Base-by-base conservation (phyloP, 2,888 invertebrate genomes). In the Cerastoderma edule region DNA sequence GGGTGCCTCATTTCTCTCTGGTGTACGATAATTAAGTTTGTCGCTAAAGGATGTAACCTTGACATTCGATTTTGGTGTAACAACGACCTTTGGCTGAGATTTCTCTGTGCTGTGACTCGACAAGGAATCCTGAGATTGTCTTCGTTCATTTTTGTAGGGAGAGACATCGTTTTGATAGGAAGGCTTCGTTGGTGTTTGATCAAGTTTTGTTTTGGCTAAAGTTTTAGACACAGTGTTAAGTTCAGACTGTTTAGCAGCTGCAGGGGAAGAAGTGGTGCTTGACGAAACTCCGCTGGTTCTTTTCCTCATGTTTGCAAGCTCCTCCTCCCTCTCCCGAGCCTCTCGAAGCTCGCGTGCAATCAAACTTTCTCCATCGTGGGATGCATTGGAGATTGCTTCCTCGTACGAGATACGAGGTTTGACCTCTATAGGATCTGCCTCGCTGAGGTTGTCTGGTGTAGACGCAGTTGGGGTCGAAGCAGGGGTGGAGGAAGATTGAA, bases 291-390 rank as follows among this genome's bases (percentile, higher is more conserved):
- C 74, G 6, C 65, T 46, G 19, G 48, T 1, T 27, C 65, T 27
- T 50, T 83, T 63, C 65, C 84, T 68, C 67, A 85, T 80, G 68
- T 66, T 75, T 39, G 91, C 87, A 50, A 94, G 87, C 72, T 94
- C 94, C 63, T 93, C 94, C 83, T 94, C 94, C 3, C 94, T 88
- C 75, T 93, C 93, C 50, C 91, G 88, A 79, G 93, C 89, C 82
- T 94, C 93, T 46, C 93, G 90, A 48, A 94, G 92, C 85, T 94
- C 94, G 60, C 89, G 83, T 0, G 93, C 93, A 32, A 94, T 94
- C 75, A 87, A 74, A 78, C 87, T 90, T 87, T 93, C 87, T 70
- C 90, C 90, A 80, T 91, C 75, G 88, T 91, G 86, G 70, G 87
- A 76, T 46, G 76, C 79, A 39, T 83, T 78, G 19, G 85, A 77